Conservation (phyloP, 2,113 vertebrate genomes). For the Actenoides hombroni region DNA sequence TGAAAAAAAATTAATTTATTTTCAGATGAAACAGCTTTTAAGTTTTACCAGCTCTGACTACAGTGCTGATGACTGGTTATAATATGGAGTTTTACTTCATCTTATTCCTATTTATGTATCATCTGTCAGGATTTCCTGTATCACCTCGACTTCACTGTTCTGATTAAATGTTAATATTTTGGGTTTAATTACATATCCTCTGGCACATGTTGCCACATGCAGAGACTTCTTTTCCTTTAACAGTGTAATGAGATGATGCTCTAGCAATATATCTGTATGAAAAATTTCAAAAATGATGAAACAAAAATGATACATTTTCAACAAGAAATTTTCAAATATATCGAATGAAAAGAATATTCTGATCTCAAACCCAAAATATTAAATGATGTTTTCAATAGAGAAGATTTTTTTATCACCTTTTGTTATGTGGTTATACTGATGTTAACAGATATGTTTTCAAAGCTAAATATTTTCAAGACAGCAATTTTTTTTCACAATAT, state of each 20-base stretch:
- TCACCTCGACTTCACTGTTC: not conserved
- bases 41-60: not conserved
- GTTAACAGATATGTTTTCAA: not conserved
- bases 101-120: not conserved
- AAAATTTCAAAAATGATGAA: not conserved
- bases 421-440: not conserved
- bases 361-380: not conserved
- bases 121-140: not conserved
- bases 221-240: constrained; percentile 11
- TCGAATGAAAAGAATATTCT: not conserved
- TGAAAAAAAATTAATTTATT: not conserved
- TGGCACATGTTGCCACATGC: not conserved
- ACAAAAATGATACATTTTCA: not conserved
- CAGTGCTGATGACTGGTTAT: not conserved
- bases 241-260: not conserved
- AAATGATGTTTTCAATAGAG: not conserved
- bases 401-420: not conserved
- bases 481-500: not conserved
- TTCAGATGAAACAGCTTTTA: not conserved
- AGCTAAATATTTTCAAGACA: not conserved
- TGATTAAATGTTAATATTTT: constrained; percentile 24
- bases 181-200: not conserved
- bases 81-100: not conserved
- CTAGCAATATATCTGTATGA: not conserved
- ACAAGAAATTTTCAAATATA: not conserved